These are phyloP conservation scores for Ceyx margarethae DNA, from an alignment of 2,113 vertebrate genomes.

Conservation along the genomic window DNA sequence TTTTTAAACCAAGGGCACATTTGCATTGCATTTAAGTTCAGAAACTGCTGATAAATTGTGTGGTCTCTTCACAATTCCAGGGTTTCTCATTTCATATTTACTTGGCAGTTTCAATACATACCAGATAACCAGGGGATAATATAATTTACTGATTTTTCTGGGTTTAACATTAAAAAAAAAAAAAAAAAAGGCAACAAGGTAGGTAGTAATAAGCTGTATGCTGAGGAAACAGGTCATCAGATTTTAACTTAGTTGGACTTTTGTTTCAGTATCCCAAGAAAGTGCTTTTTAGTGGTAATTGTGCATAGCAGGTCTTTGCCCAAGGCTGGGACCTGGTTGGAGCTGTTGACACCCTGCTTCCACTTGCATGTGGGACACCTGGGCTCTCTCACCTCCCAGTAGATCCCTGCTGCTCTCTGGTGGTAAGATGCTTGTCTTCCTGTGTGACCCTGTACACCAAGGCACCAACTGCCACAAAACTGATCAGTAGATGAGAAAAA, in stretches of 20 bases:
- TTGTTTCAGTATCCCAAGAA: background rate
- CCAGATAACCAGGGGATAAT: background rate
- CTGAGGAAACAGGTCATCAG: background rate
- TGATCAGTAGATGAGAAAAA: background rate
- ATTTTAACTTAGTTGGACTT: background rate
- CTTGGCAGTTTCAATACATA: background rate
- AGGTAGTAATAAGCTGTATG: background rate
- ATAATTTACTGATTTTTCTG: background rate
- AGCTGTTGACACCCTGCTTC: background rate
- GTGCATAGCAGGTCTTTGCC: background rate
- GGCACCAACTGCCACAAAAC: background rate
- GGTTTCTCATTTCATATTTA: background rate
- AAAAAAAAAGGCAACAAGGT: background rate
- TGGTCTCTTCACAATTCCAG: background rate
- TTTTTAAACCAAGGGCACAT: background rate
- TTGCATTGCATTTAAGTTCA: background rate
- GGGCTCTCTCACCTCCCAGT: background rate
- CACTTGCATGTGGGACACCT: rapidly evolving
- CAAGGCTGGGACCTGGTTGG: background rate
- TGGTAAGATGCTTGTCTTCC: background rate
- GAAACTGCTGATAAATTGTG: background rate
- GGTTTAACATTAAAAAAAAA: background rate
- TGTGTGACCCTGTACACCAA: background rate
- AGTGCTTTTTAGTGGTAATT: background rate
- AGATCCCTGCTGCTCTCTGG: background rate